Evolutionary conservation across 2,113 vertebrate genomes (phyloP), one percentile per base, ranked within the genome.

Genomic region (Thymallus thymallus): DNA sequence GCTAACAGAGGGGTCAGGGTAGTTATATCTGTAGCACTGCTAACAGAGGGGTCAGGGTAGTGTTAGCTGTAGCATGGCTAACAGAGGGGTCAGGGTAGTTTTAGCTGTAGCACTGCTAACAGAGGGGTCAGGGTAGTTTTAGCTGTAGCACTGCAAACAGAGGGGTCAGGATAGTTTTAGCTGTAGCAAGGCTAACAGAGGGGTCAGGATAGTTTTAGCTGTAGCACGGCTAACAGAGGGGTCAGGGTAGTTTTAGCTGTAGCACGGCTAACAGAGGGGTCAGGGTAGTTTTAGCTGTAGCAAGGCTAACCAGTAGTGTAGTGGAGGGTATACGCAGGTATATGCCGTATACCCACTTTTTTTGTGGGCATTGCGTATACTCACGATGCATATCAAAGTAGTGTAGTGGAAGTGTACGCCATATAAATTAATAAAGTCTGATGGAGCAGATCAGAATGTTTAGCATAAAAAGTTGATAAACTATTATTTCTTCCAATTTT

Each of bases 261-360:
- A 58, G 78, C 48, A 55, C 3, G 26, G 68, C 73, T 35, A 60
- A 72, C 56, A 68, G 76, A 66, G 60, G 13, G 7, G 41, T 58
- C 74, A 55, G 68, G 48, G 63, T n/a, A 60, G 66, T 76, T 64
- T 41, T 58, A 58, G 14, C 55, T 58, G 55, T 58, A 58, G 78
- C 41, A 55, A 1, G 26, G 68, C 73, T 26, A 56, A 41, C 18
- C 32, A 1, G 32, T 35, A 6, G 32, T 35, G 32, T 35, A 35
- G 6, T 35, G 32, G 32, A 35, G 32, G 32, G 32, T 35, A 9
- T 35, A 35, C 32, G 32, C 32, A 35, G 32, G 32, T 35, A 7
- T 35, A 35, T 35, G 32, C 6, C 32, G 6, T 7, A 9, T 35
- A 7, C 6, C 6, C 6, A 7, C 32, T 35, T 35, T 35, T 35